These are phyloP conservation scores for Tiaroga cobitis DNA, from an alignment of 2,797 vertebrate genomes.

Conservation along the genomic window DNA sequence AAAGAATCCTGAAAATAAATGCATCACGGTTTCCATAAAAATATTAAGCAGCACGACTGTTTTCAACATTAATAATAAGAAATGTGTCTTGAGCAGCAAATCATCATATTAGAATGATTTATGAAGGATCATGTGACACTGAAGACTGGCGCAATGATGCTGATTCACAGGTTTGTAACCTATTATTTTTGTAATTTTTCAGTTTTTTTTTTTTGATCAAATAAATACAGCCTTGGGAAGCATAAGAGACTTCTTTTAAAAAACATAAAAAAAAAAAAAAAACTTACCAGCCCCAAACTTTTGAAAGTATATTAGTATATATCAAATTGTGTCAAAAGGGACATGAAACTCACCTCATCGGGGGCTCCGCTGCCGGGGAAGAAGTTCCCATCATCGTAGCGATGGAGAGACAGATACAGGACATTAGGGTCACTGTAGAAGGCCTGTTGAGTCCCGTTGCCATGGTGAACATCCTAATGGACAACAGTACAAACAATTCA, in stretches of 20 bases:
- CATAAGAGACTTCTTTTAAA: not conserved
- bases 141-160: not conserved
- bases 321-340: not conserved
- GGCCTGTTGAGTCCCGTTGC: slow-evolving; percentile 96
- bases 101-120: not conserved
- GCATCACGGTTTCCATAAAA: not conserved
- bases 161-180: too few species aligned
- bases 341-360: slow-evolving; percentile 81
- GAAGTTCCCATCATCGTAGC: slow-evolving; percentile 97
- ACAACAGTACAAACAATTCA: slow-evolving; percentile 12
- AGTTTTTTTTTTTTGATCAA: not conserved
- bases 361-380: slow-evolving; percentile 96
- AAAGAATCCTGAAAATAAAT: not conserved
- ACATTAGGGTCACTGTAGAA: slow-evolving; percentile 93
- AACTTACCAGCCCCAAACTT: not conserved
- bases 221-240: not conserved
- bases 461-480: slow-evolving; percentile 93
- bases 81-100: not conserved
- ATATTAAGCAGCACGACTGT: not conserved
- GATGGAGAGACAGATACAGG: slow-evolving; percentile 94
- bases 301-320: not conserved
- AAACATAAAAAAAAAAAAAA: not conserved
- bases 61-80: not conserved
- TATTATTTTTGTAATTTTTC: too few species aligned
- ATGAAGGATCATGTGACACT: not conserved